Percentiles rank a stretch among this genome's conserved stretches.
These are phyloP conservation scores for Caenorhabditis afra DNA, from an alignment of 2,888 invertebrate genomes.

Conservation along the genomic window DNA sequence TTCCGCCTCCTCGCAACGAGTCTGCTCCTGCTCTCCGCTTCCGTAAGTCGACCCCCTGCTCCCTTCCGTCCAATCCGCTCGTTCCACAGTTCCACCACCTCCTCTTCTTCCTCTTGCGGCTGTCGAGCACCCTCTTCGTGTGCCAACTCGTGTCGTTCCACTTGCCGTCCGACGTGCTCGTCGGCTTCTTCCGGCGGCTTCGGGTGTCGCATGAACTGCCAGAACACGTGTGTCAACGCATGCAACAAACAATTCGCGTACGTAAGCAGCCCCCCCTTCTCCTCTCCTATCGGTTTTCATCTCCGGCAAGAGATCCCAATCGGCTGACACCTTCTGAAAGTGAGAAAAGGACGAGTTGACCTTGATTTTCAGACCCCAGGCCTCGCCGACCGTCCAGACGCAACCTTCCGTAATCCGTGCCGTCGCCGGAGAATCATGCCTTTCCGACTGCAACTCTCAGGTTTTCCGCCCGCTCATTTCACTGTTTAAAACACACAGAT, in stretches of 20 bases:
- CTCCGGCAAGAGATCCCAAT: background rate
- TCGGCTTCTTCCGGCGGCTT: constrained; percentile 25
- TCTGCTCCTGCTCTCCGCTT: constrained; percentile 48
- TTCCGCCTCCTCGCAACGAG: constrained; percentile 35
- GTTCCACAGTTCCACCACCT: constrained; percentile 5
- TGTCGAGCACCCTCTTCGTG: constrained; percentile 48
- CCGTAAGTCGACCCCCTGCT: constrained; percentile 15
- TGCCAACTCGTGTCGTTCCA: constrained; percentile 57
- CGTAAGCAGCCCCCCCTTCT: background rate
- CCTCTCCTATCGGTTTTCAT: constrained; percentile 13
- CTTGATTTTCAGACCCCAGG: constrained; percentile 13
- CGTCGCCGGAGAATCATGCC: constrained; percentile 44
- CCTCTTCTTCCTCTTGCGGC: constrained; percentile 40
- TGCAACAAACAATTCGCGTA: constrained; percentile 53
- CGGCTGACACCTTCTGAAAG: background rate
- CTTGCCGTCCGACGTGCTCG: constrained; percentile 57
- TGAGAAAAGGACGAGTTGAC: background rate
- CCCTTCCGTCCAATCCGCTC: background rate
- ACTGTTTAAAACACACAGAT: background rate
- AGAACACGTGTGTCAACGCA: constrained; percentile 59
- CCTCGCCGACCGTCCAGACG: constrained; percentile 1
- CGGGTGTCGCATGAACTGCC: constrained; percentile 57
- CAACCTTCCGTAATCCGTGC: constrained; percentile 49
- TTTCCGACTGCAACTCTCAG: constrained; percentile 50
- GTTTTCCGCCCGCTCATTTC: constrained; percentile 1